A percentile compares a stretch with the other conserved stretches of the same genome.
Evolutionary conservation across 2,113 vertebrate species (phyloP).

Genomic region (Mohoua ochrocephala): DNA sequence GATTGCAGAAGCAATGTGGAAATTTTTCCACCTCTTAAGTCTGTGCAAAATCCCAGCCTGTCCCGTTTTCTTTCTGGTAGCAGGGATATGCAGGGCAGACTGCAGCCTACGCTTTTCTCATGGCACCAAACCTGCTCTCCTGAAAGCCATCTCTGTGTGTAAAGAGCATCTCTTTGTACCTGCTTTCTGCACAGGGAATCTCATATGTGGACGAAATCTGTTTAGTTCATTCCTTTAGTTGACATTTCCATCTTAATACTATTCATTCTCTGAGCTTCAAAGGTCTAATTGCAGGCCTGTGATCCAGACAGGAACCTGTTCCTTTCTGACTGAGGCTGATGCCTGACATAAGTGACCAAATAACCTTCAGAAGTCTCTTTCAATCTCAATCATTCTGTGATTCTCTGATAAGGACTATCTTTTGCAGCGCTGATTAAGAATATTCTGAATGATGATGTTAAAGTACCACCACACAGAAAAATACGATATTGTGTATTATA

Average conservation of each 20-base stretch:
- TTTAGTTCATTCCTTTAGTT: neutral
- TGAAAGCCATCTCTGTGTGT: neutral
- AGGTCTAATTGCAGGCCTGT: neutral
- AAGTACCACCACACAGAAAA: neutral
- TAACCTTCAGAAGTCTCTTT: neutral
- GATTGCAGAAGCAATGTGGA: neutral
- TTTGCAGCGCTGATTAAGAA: neutral
- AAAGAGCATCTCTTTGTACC: neutral
- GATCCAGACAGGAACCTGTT: neutral
- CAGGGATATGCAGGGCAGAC: neutral
- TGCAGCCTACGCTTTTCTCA: neutral
- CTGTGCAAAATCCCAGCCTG: neutral
- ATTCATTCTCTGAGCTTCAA: neutral
- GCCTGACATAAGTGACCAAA: neutral
- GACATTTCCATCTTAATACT: neutral
- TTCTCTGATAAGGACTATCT: neutral
- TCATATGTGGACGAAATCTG: neutral
- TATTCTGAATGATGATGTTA: neutral
- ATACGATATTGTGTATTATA: neutral
- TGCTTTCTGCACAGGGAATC: neutral
- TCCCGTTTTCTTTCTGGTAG: neutral
- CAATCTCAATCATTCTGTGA: neutral
- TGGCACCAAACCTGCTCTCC: neutral
- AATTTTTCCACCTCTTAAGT: neutral
- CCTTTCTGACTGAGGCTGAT: neutral